These are phyloP conservation scores for Actinia equina DNA, from an alignment of 64 coral and sea anemone genomes.

Conservation along the genomic window DNA sequence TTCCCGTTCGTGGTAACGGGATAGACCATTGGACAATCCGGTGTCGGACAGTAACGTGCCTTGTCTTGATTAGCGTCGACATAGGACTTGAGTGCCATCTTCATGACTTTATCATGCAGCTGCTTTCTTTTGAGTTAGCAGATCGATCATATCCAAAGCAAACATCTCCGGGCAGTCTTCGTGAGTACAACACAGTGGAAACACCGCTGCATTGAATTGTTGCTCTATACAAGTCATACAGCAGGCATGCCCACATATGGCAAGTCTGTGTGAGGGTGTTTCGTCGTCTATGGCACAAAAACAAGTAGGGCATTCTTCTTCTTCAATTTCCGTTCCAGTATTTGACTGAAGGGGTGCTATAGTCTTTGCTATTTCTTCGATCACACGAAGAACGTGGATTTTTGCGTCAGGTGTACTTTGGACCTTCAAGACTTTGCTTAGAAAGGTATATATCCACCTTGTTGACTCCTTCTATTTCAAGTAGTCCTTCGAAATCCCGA, in stretches of 20 bases:
- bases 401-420: conserved; percentile 28
- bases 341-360: neutral
- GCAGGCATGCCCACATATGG: conserved; percentile 67
- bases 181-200: conserved; percentile 57
- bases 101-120: conserved; percentile 58
- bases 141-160: conserved; percentile 48
- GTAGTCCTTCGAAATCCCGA: conserved; percentile 10
- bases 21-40: conserved; percentile 80
- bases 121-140: conserved; percentile 48
- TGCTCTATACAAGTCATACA: conserved; percentile 46
- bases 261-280: conserved; percentile 38
- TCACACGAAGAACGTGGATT: neutral
- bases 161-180: conserved; percentile 54
- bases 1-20: conserved; percentile 52
- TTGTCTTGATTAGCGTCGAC: conserved; percentile 19
- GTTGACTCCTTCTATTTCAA: conserved; percentile 28
- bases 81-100: conserved; percentile 14
- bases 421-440: conserved; percentile 18
- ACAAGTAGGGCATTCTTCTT: conserved; percentile 61
- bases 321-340: neutral
- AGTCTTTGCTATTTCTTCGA: conserved; percentile 16
- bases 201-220: conserved; percentile 51
- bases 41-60: conserved; percentile 67
- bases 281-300: conserved; percentile 33
- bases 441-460: conserved; percentile 13